phyloP scores from a whole-genome alignment of 2,797 vertebrate species.

The Rhadinocentrus ornatus region DNA sequence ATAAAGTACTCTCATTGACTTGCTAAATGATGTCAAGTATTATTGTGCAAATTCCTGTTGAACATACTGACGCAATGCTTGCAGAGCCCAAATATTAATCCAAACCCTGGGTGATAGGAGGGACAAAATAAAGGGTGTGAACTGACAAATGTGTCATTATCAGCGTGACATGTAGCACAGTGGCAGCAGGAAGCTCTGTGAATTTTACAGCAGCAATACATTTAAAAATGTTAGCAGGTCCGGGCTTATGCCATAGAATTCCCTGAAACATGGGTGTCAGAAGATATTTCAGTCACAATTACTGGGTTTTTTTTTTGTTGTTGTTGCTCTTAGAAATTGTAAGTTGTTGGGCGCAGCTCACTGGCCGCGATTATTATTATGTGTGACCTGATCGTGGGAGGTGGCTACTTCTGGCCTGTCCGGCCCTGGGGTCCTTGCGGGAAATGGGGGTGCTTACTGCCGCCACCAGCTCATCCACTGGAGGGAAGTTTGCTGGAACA shows the following conservation, averaged over 20 bases:
- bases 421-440: no score
- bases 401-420: no score
- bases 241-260: conserved; percentile 38
- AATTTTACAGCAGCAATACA: conserved; percentile 69
- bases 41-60: conserved; percentile 36
- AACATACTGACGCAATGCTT: conserved; percentile 42
- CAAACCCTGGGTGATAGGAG: conserved; percentile 54
- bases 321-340: background rate
- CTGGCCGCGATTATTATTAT: no score
- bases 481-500: no score
- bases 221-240: conserved; percentile 56
- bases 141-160: conserved; percentile 71
- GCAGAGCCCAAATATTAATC: conserved; percentile 62
- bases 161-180: conserved; percentile 51
- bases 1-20: conserved; percentile 32
- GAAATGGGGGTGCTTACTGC: no score
- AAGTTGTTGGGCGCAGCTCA: no score
- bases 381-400: no score
- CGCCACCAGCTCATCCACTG: no score
- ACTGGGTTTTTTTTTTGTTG: conserved; percentile 49
- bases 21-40: conserved; percentile 47
- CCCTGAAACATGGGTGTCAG: conserved; percentile 69
- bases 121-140: conserved; percentile 45
- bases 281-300: conserved; percentile 80
- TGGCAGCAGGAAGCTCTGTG: conserved; percentile 35